Evolutionary conservation across 2,797 vertebrate species (phyloP), one percentile per base, ranked within the genome.

Genomic region (Diglossa cyanea): DNA sequence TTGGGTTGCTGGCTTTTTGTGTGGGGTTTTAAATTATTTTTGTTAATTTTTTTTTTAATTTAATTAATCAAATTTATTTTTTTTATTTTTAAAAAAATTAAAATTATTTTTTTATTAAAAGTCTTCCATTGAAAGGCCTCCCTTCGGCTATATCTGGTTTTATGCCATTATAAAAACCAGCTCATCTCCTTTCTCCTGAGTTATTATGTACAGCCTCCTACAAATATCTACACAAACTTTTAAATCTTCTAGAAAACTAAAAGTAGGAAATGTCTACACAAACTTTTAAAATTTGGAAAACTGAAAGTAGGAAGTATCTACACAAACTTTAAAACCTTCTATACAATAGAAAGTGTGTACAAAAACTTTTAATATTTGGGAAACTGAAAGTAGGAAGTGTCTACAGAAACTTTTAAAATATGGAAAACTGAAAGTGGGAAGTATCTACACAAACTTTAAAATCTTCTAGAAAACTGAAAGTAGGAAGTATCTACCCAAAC

Each of bases 21-120:
- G 18, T 2, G 53, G 15, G 14, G 2, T 7, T 30, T 24, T 48
- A 1, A 17, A 13, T 23, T 23, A 20, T 7, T 3, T 55, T 33
- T 15, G 3, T 19, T 53, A 9, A 23, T 9, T 14, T 54, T 21
- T 21, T 21, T 10, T 6, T 10, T 12, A 21, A 21, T 13, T 8
- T 19, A 20, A 53, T n/a, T n/a, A 44, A 44, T 44, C 5, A 7
- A 12, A 13, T 31, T 51, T 18, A 18, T 12, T 19, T 53, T 19
- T 53, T 31, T 54, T 20, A 4, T 6, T 8, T 53, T 54, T 6
- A 6, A 31, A 54, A 54, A 54, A n/a, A 9, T 9, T 11, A 26
- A 15, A 16, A 26, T 26, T 11, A 3, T 13, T 54, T 54, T n/a
- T 31, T n/a, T 13, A 54, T 23, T n/a, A n/a, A 51, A 58, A 2